Evolutionary conservation across 2,797 vertebrate species (phyloP).

Genomic region (Orestias chungarensis): DNA sequence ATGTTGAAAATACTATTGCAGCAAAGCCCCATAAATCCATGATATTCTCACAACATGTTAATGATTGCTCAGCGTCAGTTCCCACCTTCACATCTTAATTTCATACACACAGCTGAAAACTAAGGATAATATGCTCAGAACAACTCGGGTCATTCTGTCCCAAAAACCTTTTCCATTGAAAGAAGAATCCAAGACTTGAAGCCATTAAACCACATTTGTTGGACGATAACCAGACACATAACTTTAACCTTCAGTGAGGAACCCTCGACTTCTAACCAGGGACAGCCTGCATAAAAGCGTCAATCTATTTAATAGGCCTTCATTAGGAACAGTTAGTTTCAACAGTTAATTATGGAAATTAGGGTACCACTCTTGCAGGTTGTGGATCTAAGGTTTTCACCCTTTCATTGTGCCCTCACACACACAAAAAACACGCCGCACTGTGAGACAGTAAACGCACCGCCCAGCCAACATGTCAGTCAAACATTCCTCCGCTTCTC

Average conservation of each 20-base stretch:
- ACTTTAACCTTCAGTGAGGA: conserved; percentile 77
- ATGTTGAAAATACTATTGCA: neutral
- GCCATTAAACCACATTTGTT: conserved; percentile 67
- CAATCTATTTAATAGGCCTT: conserved; percentile 80
- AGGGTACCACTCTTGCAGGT: conserved; percentile 70
- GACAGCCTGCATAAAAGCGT: conserved; percentile 73
- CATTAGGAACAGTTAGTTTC: conserved; percentile 83
- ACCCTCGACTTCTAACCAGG: conserved; percentile 74
- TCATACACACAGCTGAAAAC: neutral
- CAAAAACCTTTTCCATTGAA: conserved; percentile 42
- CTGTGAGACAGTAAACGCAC: conserved; percentile 33
- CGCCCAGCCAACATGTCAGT: conserved; percentile 53
- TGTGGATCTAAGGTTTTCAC: conserved; percentile 68
- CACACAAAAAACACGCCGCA: conserved; percentile 51
- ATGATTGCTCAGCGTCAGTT: neutral
- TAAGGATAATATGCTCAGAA: neutral
- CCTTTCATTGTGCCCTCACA: conserved; percentile 69
- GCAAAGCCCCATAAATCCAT: neutral
- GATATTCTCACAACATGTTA: neutral
- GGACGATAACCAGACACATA: conserved; percentile 76
- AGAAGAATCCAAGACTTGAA: conserved; percentile 52
- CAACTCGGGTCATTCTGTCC: neutral
- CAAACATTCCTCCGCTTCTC: conserved; percentile 56
- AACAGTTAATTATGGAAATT: conserved; percentile 86
- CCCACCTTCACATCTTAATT: no score